Base-by-base conservation (phyloP, 1,140 invertebrate species). In the Daktulosphaira vitifoliae region DNA sequence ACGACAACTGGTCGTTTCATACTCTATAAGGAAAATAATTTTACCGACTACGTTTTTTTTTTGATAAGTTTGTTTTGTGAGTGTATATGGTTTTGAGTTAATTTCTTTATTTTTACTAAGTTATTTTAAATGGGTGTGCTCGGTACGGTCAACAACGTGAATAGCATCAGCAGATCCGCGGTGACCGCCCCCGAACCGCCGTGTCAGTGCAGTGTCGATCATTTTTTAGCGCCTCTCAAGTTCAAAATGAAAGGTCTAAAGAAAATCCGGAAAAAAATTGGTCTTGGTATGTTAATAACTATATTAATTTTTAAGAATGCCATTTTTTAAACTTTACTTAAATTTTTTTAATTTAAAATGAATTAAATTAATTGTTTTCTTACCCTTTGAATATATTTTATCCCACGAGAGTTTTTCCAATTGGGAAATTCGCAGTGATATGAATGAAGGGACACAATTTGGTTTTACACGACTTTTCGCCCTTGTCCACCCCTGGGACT, bases 241-340 rank as follows among this genome's bases (percentile, higher is more conserved):
- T 76, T 72, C 74, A 81, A 80, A 69, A 81, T 81, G 79, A 80
- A 79, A 74, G 78, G 80, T 51, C 73, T 81, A 2, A 80, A 81
- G 72, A 81, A 81, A 66, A 74, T 81, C 67, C 81, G 80, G 70
- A 74, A 75, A 66, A 78, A 78, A 68, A 80, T 81, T 73, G 79
- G 80, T 25, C 65, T 80, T 75, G 78, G 80, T 81, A 73, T 76
- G 78, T 72, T 25, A 6, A 18, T 25, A 29, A n/a, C n/a, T n/a
- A n/a, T n/a, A n/a, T n/a, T n/a, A n/a, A n/a, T n/a, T n/a, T n/a
- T n/a, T n/a, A n/a, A n/a, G n/a, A n/a, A n/a, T n/a, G n/a, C n/a
- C n/a, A n/a, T n/a, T n/a, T n/a, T n/a, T n/a, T n/a, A n/a, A n/a
- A n/a, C n/a, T n/a, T n/a, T n/a, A n/a, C n/a, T n/a, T n/a, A n/a